A percentile compares a stretch with the other conserved stretches of the same genome.
Evolutionary conservation across 1,140 invertebrate species (phyloP).

Genomic region (Antheraea mylitta): DNA sequence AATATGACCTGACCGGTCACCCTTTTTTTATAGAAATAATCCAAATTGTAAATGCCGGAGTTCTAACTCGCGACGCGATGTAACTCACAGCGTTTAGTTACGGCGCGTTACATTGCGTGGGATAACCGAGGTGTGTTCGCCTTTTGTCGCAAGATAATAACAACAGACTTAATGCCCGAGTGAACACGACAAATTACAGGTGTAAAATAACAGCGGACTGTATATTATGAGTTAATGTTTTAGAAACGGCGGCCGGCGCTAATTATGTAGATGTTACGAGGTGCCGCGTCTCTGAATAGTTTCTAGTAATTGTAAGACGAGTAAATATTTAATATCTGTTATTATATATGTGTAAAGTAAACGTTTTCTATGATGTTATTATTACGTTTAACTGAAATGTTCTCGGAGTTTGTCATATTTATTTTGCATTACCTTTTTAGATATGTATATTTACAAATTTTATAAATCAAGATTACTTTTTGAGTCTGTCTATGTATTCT

Average conservation of each 20-base stretch:
- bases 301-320: not conserved
- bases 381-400: not conserved
- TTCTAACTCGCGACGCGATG: not conserved
- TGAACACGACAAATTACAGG: conserved; percentile 50
- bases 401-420: not conserved
- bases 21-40: too few species aligned
- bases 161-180: conserved; percentile 33
- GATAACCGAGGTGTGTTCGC: conserved; percentile 7
- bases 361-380: not conserved
- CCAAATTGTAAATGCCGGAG: too few species aligned
- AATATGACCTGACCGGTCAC: too few species aligned
- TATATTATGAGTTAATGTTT: conserved; percentile 51
- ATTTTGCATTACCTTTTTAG: not conserved
- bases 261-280: conserved; percentile 48
- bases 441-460: too few species aligned
- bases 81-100: not conserved
- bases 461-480: too few species aligned
- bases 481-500: too few species aligned
- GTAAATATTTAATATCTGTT: not conserved
- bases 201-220: conserved; percentile 45
- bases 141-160: conserved; percentile 44
- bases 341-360: conserved; percentile 1
- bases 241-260: conserved; percentile 29
- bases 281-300: conserved; percentile 7
- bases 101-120: conserved; percentile 2